Conservation (phyloP, 2,888 invertebrate genomes). For the Spodoptera littoralis region DNA sequence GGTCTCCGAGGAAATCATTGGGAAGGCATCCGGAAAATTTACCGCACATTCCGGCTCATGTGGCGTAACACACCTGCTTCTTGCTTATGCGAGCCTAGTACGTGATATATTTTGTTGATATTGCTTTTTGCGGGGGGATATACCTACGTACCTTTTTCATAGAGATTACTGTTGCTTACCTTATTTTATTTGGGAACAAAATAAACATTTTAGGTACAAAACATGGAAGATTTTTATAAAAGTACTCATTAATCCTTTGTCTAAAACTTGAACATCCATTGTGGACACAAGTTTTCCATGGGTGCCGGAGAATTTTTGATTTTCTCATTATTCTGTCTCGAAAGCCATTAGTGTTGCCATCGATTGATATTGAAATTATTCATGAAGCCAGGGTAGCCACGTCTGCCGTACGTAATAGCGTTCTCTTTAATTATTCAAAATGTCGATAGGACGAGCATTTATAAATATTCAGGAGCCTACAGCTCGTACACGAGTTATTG, state of each 20-base stretch:
- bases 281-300: conserved; percentile 11
- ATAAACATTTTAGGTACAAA: neutral
- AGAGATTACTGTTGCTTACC: conserved; percentile 36
- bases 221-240: conserved; percentile 3
- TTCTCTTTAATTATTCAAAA: conserved; percentile 84
- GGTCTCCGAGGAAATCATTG: conserved; percentile 94
- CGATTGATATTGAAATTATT: conserved; percentile 68
- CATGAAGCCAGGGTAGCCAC: conserved; percentile 57
- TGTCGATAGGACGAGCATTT: conserved; percentile 79
- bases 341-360: conserved; percentile 57
- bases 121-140: conserved; percentile 63
- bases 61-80: conserved; percentile 85
- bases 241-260: conserved; percentile 3
- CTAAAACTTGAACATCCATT: neutral
- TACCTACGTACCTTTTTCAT: conserved; percentile 55
- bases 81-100: conserved; percentile 80
- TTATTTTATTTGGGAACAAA: conserved; percentile 23
- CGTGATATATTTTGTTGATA: conserved; percentile 81
- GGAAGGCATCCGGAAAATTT: conserved; percentile 92
- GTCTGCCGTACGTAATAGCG: conserved; percentile 71
- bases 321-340: conserved; percentile 55
- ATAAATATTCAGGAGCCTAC: conserved; percentile 82
- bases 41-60: conserved; percentile 87
- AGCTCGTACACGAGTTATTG: conserved; percentile 57
- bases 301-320: conserved; percentile 47